Evolutionary conservation across 1,140 invertebrate genomes (phyloP).

Genomic region (Oedothorax gibbosus): DNA sequence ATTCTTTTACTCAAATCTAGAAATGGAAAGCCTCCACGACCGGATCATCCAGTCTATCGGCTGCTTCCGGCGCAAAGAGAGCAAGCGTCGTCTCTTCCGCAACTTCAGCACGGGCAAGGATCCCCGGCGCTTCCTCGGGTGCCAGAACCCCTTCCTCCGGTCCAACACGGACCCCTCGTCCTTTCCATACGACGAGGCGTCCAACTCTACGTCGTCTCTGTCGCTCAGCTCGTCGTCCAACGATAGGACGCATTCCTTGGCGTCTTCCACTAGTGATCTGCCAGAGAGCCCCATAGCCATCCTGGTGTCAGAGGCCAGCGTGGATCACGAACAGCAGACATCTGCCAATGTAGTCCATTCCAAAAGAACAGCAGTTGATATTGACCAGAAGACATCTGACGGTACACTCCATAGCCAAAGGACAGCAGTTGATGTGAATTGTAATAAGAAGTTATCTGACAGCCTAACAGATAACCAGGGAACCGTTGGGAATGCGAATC

Average conservation of each 20-base stretch:
- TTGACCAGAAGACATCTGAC: neutral
- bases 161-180: conserved; percentile 41
- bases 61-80: conserved; percentile 41
- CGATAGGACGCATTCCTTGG: neutral
- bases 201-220: neutral
- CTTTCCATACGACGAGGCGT: conserved; percentile 9
- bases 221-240: neutral
- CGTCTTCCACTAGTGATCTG: neutral
- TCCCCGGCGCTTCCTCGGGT: neutral
- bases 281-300: conserved; percentile 44
- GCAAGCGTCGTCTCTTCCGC: conserved; percentile 34
- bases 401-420: neutral
- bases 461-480: too few species aligned
- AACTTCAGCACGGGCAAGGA: conserved; percentile 40
- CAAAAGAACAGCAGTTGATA: neutral
- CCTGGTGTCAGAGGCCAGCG: conserved; percentile 31
- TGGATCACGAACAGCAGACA: conserved; percentile 4
- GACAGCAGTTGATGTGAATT: too few species aligned
- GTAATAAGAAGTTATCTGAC: too few species aligned
- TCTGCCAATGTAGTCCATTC: neutral
- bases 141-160: conserved; percentile 3
- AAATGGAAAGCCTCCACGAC: conserved; percentile 37
- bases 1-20: neutral
- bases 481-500: too few species aligned
- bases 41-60: conserved; percentile 47